Percentiles rank a stretch among this genome's conserved stretches.
Conservation (phyloP, 2,888 invertebrate species). For the Ptychoptera contaminata region DNA sequence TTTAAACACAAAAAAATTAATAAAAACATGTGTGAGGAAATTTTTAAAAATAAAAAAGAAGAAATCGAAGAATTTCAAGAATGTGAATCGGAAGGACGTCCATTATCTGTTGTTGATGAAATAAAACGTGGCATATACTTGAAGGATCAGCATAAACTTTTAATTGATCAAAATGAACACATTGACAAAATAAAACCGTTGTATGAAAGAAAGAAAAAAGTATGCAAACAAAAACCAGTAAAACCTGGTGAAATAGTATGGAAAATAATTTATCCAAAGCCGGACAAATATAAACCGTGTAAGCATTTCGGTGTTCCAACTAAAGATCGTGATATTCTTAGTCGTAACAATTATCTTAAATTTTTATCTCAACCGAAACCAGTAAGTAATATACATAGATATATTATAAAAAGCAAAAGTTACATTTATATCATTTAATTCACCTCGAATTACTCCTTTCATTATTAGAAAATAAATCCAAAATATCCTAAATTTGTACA, state of each 20-base stretch:
- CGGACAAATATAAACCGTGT: conserved; percentile 16
- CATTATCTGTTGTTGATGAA: neutral
- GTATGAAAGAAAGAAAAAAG: conserved; percentile 13
- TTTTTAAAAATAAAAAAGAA: no score
- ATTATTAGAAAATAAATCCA: neutral
- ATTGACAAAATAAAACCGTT: conserved; percentile 17
- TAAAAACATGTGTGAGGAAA: no score
- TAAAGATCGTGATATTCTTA: conserved; percentile 24
- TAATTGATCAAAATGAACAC: neutral
- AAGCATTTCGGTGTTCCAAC: conserved; percentile 23
- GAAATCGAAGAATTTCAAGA: no score
- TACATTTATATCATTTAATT: no score
- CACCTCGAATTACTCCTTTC: no score
- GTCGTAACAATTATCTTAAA: conserved; percentile 22
- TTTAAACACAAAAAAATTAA: no score
- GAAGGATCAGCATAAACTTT: neutral
- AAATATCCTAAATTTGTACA: neutral
- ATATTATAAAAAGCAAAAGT: no score
- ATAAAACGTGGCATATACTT: neutral
- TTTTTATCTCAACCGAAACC: conserved; percentile 24
- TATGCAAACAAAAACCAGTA: no score
- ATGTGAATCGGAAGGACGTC: no score
- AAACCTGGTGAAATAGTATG: no score
- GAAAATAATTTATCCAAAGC: conserved; percentile 10
- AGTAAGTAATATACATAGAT: neutral